Base-by-base conservation (phyloP, 2,113 vertebrate species). In the Chinchilla lanigera region DNA sequence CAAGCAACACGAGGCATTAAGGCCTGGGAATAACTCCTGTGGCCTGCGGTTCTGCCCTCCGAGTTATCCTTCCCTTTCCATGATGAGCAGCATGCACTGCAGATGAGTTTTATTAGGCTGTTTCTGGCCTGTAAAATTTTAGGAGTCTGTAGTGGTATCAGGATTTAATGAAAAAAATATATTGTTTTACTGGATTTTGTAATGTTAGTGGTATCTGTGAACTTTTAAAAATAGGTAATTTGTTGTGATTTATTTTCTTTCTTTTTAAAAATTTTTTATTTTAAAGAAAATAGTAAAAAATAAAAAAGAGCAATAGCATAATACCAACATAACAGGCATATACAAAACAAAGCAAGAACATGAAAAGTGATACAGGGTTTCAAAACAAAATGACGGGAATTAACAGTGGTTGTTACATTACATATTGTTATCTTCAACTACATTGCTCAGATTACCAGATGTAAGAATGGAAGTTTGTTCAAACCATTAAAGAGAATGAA, bases 161-260 rank as follows among this genome's bases (percentile, higher is more conserved):
- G 52, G 33, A 80, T 35, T 86, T 91, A 81, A 71, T 91, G 47
- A 54, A 26, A 91, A 86, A 71, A 61, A 86, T 52, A 77, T 22
- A 52, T 69, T 60, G 13, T 80, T 80, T 91, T 86, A 86, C 41
- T 80, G 12, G 24, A 69, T 91, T 90, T 86, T 95, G 60, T 86
- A 71, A 60, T 80, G 50, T 38, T 85, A 80, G 26, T 47, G n/a
- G n/a, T 86, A 80, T 38, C 78, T 86, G 73, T 26, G 30, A 90
- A 52, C 33, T 5, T 90, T 86, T 86, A 56, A 85, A 91, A 56
- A 33, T 47, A 30, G 52, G 54, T 73, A 54, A 94, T 63, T 44
- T 75, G 3, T 75, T 84, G 71, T 47, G 73, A 77, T 50, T 47
- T 47, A 47, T 30, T 77, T 47, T 47, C 26, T 44, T 77, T 30